These are phyloP conservation scores for Caenorhabditis briggsae DNA, from an alignment of 1,140 invertebrate species.

Conservation along the genomic window DNA sequence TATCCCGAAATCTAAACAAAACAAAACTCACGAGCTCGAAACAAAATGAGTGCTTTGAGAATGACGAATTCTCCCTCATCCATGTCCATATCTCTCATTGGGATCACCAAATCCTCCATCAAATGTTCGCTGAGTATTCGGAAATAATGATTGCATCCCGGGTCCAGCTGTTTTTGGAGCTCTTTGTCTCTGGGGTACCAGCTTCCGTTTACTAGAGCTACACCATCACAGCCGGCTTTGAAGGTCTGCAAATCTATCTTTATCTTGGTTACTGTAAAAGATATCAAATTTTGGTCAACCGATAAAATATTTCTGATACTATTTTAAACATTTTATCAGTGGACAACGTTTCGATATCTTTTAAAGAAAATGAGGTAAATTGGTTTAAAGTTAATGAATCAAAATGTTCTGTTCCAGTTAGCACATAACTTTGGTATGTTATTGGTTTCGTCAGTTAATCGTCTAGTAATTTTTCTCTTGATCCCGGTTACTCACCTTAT, in stretches of 20 bases:
- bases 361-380: too few species aligned
- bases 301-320: too few species aligned
- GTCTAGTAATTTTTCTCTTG: too few species aligned
- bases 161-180: constrained; percentile 65
- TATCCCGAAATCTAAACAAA: too few species aligned
- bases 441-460: too few species aligned
- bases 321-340: too few species aligned
- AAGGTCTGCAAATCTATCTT: constrained; percentile 56
- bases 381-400: too few species aligned
- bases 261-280: not conserved
- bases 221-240: constrained; percentile 67
- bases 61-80: constrained; percentile 69
- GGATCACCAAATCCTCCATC: constrained; percentile 67
- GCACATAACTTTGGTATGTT: too few species aligned
- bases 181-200: constrained; percentile 68
- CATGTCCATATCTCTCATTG: constrained; percentile 68
- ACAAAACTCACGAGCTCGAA: constrained; percentile 63
- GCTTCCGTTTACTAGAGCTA: constrained; percentile 67
- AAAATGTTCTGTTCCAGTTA: too few species aligned
- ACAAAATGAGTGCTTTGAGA: constrained; percentile 65
- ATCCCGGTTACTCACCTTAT: too few species aligned
- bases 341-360: too few species aligned
- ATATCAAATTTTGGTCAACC: too few species aligned
- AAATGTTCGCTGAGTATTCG: constrained; percentile 65
- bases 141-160: constrained; percentile 68